Base-by-base conservation (phyloP, 1,140 invertebrate genomes). In the Saccostrea echinata region DNA sequence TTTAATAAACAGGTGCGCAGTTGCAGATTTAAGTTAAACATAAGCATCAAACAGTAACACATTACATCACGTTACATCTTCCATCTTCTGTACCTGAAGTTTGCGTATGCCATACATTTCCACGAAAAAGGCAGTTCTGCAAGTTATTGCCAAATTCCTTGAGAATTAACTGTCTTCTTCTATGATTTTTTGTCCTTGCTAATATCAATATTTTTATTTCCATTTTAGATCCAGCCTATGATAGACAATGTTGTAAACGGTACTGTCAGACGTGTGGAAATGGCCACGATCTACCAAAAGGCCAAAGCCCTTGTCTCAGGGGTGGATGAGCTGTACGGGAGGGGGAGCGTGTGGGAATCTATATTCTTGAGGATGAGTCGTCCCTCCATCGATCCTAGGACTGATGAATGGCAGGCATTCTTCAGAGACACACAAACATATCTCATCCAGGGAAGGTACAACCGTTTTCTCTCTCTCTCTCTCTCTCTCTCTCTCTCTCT, bases 401-500 rank as follows among this genome's bases (percentile, higher is more conserved):
- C 68, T 16, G 68, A 76, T 4, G 68, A 76, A 33, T 76, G 68
- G 68, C 68, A 76, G 16, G 27, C 27, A 33, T 76, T 76, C 68
- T 76, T 76, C 68, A 33, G 27, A 76, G 68, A 76, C 68, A 76
- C 68, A 16, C 68, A 76, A 33, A 30, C 30, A 16, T 76, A 76
- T 33, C 68, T 76, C 12, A 33, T 76, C 8, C 68, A 76, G 30
- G 68, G 68, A 76, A 76, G 68, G 68, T 76, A 76, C 16, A 76
- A 18, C 18, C 55, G 6, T 1, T 18, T 21, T 4, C 4, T 61
- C 18, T 61, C 21, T 18, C 43, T 43, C 4, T 43, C n/a, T n/a
- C n/a, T n/a, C n/a, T n/a, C n/a, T 4, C 4, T 61, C 18, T 61
- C 21, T 18, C 43, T 43, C 4, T 43, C n/a, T 4, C 4, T 61